Evolutionary conservation across 2,797 vertebrate genomes (phyloP).

Genomic region (Phoeniculus purpureus): DNA sequence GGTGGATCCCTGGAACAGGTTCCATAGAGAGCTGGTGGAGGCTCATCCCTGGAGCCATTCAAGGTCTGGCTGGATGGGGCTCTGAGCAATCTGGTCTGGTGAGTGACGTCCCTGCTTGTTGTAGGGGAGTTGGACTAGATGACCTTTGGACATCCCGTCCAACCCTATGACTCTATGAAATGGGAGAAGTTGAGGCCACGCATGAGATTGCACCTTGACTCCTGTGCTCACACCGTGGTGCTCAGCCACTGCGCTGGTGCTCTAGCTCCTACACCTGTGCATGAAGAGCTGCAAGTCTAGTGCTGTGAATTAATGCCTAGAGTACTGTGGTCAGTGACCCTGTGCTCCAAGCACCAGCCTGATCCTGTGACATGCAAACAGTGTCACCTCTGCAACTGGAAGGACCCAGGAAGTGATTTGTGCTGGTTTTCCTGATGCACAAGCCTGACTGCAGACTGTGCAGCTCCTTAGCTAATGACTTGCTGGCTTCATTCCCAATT

Average conservation of each 20-base stretch:
- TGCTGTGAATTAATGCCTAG: fast-evolving
- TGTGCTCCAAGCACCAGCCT: fast-evolving
- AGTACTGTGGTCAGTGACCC: fast-evolving
- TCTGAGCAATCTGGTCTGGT: no score
- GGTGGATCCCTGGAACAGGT: no score
- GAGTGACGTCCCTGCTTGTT: no score
- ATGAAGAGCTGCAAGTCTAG: fast-evolving
- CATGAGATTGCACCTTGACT: fast-evolving
- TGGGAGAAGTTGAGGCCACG: fast-evolving
- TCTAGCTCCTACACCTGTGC: fast-evolving
- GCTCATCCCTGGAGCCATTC: no score
- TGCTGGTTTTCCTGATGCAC: not conserved
- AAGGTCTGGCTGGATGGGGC: no score
- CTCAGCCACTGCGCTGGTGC: fast-evolving
- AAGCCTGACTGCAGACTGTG: conserved; percentile 11
- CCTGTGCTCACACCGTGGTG: fast-evolving
- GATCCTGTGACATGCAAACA: not conserved
- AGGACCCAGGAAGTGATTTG: not conserved
- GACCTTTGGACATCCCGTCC: no score
- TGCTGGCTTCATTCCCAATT: not conserved
- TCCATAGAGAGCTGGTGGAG: no score
- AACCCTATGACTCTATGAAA: no score
- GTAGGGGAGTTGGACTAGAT: no score
- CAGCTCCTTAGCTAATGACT: conserved; percentile 45
- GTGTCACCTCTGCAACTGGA: not conserved